Conservation (phyloP, 2,888 invertebrate genomes). For the Neuroscelio doddi region DNA sequence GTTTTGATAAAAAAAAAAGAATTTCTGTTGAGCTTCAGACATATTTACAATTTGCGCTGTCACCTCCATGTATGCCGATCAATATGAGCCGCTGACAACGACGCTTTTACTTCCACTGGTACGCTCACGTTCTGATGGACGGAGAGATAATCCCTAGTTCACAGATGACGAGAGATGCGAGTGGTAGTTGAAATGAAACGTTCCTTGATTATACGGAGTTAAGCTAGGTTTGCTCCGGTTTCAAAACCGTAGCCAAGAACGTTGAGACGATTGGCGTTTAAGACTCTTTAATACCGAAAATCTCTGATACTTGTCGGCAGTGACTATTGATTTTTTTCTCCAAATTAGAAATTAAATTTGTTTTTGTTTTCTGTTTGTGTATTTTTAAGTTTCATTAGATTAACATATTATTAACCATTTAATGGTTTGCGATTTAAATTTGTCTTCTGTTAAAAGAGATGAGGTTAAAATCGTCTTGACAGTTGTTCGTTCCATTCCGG, state of each 20-base stretch:
- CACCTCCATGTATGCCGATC: constrained; percentile 33
- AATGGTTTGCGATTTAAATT: no score
- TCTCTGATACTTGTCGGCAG: constrained; percentile 45
- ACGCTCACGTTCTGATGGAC: constrained; percentile 48
- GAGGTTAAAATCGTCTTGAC: no score
- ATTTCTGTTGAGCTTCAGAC: constrained; percentile 41
- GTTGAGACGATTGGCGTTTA: constrained; percentile 24
- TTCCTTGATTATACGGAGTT: constrained; percentile 47
- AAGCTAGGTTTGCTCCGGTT: constrained; percentile 56
- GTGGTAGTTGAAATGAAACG: constrained; percentile 47
- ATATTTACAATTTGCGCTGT: constrained; percentile 38
- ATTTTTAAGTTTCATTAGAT: background rate
- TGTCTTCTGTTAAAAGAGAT: no score
- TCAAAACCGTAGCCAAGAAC: constrained; percentile 36
- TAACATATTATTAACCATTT: background rate
- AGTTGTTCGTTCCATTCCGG: no score
- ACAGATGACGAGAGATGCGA: constrained; percentile 42
- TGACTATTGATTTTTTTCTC: constrained; percentile 29
- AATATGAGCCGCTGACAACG: constrained; percentile 37
- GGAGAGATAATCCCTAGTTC: constrained; percentile 47
- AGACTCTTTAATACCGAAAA: constrained; percentile 42
- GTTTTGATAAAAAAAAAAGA: constrained; percentile 27
- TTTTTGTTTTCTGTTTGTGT: no score
- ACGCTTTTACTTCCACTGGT: constrained; percentile 36
- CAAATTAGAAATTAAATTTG: constrained; percentile 5